These are phyloP conservation scores for Lypha dubia DNA, from an alignment of 2,888 invertebrate species.

Conservation along the genomic window DNA sequence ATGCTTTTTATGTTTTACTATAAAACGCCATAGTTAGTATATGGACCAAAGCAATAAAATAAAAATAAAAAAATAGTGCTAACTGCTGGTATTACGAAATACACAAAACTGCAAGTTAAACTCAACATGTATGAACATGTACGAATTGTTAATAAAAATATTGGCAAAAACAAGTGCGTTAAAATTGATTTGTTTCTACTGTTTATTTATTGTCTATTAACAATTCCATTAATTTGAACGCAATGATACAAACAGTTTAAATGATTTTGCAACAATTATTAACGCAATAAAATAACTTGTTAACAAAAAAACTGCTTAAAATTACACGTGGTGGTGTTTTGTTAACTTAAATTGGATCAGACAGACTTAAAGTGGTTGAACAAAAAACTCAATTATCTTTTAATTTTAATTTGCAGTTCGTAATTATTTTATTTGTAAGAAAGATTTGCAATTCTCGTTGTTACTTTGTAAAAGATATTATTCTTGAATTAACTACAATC, in stretches of 20 bases:
- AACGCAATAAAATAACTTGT: constrained; percentile 8
- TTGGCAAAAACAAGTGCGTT: no score
- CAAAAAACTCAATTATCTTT: constrained; percentile 19
- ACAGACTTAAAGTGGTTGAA: neutral
- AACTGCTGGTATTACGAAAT: neutral
- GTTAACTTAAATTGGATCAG: neutral
- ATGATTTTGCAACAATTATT: neutral
- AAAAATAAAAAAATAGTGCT: neutral
- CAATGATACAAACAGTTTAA: neutral
- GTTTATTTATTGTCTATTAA: constrained; percentile 17
- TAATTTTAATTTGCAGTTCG: constrained; percentile 15
- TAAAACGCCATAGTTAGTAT: neutral
- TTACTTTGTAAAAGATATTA: neutral
- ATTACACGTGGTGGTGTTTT: neutral
- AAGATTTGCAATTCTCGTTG: neutral
- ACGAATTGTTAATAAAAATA: no score
- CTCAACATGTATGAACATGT: no score
- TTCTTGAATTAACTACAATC: constrained; percentile 6
- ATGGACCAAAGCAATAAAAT: neutral
- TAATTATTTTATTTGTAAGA: neutral
- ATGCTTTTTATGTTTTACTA: neutral
- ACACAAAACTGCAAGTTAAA: neutral
- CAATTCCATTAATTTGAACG: neutral
- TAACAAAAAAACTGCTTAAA: neutral
- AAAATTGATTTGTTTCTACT: constrained; percentile 18